These are phyloP conservation scores for Lithophane socia DNA, from an alignment of 2,888 invertebrate genomes.

Conservation along the genomic window DNA sequence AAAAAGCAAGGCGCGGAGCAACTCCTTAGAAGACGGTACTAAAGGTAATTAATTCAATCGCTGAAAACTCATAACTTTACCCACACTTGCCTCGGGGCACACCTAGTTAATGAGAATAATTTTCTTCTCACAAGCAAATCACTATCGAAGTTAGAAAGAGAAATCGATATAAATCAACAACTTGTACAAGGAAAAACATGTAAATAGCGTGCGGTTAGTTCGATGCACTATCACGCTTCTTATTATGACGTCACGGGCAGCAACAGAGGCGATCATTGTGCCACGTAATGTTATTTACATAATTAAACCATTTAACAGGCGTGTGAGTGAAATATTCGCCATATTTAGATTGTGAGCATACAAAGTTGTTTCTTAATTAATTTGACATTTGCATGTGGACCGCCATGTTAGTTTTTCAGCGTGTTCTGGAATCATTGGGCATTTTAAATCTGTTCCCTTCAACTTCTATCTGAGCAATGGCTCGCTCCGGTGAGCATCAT, in stretches of 20 bases:
- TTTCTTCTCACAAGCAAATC: slow-evolving; percentile 49
- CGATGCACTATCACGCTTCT: slow-evolving; percentile 48
- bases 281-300: slow-evolving; percentile 54
- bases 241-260: slow-evolving; percentile 45
- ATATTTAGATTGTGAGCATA: slow-evolving; percentile 41
- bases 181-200: slow-evolving; percentile 46
- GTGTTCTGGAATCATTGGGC: not conserved
- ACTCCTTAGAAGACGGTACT: not conserved
- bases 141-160: slow-evolving; percentile 46
- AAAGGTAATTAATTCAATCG: not conserved
- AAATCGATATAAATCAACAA: slow-evolving; percentile 57
- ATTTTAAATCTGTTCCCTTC: not conserved
- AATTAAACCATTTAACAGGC: slow-evolving; percentile 42
- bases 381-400: slow-evolving; percentile 39
- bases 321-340: slow-evolving; percentile 38
- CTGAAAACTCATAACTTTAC: slow-evolving; percentile 20
- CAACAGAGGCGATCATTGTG: slow-evolving; percentile 36
- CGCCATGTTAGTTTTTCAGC: slow-evolving; percentile 5
- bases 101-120: slow-evolving; percentile 3
- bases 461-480: too few species aligned
- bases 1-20: too few species aligned
- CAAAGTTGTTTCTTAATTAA: slow-evolving; percentile 27
- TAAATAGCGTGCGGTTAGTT: slow-evolving; percentile 59
- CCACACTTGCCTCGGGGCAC: not conserved
- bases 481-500: too few species aligned